Percentiles rank a stretch among this genome's conserved stretches.
These are phyloP conservation scores for Sebastes aleutianus DNA, from an alignment of 2,797 vertebrate species.

Conservation along the genomic window DNA sequence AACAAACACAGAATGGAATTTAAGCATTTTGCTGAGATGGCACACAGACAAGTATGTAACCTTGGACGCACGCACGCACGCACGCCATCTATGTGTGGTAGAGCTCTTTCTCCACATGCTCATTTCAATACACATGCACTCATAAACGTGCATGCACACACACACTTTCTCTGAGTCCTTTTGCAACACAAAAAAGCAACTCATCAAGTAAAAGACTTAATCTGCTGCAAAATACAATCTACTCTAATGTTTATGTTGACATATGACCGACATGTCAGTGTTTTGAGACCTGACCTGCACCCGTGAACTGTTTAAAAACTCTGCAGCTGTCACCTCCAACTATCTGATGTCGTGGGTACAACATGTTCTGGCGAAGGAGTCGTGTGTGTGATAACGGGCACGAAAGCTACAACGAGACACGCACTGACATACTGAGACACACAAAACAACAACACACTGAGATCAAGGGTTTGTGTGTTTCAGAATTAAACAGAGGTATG, in stretches of 20 bases:
- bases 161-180: neutral
- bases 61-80: neutral
- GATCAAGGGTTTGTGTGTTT: neutral
- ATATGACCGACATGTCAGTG: neutral
- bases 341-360: constrained; percentile 11
- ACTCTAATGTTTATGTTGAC: neutral
- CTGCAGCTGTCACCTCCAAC: neutral
- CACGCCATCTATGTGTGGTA: neutral
- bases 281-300: neutral
- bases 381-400: neutral
- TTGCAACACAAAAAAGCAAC: neutral
- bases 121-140: neutral
- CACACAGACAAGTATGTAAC: neutral
- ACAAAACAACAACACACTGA: neutral
- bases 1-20: constrained; percentile 44
- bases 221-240: neutral
- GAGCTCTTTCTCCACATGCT: neutral
- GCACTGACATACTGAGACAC: neutral
- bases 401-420: neutral
- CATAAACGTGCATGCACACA: neutral
- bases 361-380: constrained; percentile 15
- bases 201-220: neutral
- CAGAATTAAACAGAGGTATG: neutral
- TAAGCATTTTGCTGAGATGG: constrained; percentile 28
- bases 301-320: neutral